Evolutionary conservation across 2,888 invertebrate species (phyloP).

Genomic region (Drosophila buzzatii): DNA sequence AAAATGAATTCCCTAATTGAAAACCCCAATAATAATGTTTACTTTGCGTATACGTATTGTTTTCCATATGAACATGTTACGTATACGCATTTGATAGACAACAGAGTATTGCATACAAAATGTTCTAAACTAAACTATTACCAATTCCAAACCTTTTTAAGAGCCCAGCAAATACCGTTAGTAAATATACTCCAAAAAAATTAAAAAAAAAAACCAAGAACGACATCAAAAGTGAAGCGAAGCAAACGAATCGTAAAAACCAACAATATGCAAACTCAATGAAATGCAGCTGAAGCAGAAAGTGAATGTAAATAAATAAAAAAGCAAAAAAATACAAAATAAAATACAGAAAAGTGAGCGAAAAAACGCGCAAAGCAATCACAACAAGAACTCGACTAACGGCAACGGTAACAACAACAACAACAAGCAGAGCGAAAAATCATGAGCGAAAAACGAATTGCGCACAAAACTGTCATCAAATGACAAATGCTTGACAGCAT

Average conservation of each 20-base stretch:
- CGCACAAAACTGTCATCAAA: conserved; percentile 84
- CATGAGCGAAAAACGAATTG: conserved; percentile 83
- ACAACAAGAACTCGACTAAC: conserved; percentile 15
- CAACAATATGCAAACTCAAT: conserved; percentile 49
- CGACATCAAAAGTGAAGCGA: conserved; percentile 34
- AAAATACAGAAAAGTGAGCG: conserved; percentile 47
- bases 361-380: conserved; percentile 36
- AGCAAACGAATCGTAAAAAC: conserved; percentile 19
- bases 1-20: background rate
- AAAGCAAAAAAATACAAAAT: conserved; percentile 46
- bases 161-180: conserved; percentile 10
- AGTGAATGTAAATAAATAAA: conserved; percentile 57
- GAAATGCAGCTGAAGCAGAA: conserved; percentile 64
- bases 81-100: background rate
- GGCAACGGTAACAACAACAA: conserved; percentile 24
- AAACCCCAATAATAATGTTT: background rate
- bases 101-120: background rate
- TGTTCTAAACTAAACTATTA: conserved; percentile 1
- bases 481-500: conserved; percentile 84
- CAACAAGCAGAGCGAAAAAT: conserved; percentile 60
- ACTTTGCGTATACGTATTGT: background rate
- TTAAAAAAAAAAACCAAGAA: background rate
- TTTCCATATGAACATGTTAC: background rate
- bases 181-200: background rate
- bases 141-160: conserved; percentile 11